Percentiles rank a stretch among this genome's conserved stretches.
These are phyloP conservation scores for Nymphalis urticae DNA, from an alignment of 2,888 invertebrate genomes.

Conservation along the genomic window DNA sequence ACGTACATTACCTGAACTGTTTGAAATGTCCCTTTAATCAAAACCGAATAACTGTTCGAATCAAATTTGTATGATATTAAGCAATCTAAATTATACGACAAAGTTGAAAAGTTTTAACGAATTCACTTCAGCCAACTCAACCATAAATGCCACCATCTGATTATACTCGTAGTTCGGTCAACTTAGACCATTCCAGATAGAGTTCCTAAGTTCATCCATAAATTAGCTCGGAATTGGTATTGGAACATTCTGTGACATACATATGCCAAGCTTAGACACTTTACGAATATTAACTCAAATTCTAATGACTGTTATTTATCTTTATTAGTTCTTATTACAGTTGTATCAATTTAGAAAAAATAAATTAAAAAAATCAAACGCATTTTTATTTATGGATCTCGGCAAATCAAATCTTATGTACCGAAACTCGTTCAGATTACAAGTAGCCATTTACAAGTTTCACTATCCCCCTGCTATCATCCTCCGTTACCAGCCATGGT, in stretches of 20 bases:
- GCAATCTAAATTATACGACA: slow-evolving; percentile 1
- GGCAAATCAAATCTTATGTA: too few species aligned
- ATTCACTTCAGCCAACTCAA: slow-evolving; percentile 17
- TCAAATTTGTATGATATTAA: background rate
- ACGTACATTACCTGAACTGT: too few species aligned
- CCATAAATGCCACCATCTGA: slow-evolving; percentile 23
- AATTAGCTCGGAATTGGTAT: slow-evolving; percentile 40
- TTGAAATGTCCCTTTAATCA: too few species aligned
- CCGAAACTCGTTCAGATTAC: too few species aligned
- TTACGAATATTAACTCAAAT: slow-evolving; percentile 7
- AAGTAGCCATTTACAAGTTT: too few species aligned
- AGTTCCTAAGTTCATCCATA: slow-evolving; percentile 44
- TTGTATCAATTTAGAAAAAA: background rate
- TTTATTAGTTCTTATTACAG: background rate
- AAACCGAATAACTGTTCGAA: too few species aligned
- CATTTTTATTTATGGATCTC: too few species aligned
- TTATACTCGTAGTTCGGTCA: slow-evolving; percentile 25
- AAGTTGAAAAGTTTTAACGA: slow-evolving; percentile 18
- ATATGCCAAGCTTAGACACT: slow-evolving; percentile 8
- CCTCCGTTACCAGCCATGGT: too few species aligned
- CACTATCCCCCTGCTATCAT: too few species aligned
- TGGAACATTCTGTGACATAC: slow-evolving; percentile 18
- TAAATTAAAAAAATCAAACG: too few species aligned
- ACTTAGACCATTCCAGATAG: slow-evolving; percentile 28
- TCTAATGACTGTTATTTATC: background rate